phyloP scores from a whole-genome alignment of 2,797 vertebrate species.

The Catamblyrhynchus diadema region DNA sequence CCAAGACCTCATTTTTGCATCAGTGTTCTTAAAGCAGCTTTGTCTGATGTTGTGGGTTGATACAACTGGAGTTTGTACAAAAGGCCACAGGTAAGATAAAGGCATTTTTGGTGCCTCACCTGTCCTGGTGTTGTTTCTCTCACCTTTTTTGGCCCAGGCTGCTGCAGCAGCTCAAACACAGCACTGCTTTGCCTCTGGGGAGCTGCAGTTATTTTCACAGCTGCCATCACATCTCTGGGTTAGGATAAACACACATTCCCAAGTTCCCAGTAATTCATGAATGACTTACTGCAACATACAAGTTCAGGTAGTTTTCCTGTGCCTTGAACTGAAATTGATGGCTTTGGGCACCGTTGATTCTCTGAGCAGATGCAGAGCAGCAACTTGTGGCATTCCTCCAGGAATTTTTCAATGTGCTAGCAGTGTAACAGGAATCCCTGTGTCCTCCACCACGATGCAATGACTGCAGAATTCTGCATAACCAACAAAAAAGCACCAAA shows the following conservation, averaged over 20 bases:
- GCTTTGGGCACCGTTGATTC: background rate
- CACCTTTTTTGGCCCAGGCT: background rate
- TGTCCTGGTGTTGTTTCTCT: background rate
- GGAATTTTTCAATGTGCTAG: background rate
- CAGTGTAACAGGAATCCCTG: background rate
- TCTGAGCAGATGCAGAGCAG: background rate
- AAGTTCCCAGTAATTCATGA: background rate
- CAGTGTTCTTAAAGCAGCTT: background rate
- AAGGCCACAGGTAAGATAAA: background rate
- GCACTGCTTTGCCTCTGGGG: background rate
- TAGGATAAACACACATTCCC: background rate
- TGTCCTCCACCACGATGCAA: background rate
- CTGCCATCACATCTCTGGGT: fast-evolving
- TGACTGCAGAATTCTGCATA: background rate
- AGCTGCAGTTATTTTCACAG: background rate
- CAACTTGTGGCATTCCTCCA: background rate
- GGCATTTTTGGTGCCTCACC: background rate
- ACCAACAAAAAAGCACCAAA: background rate
- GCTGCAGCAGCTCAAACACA: background rate
- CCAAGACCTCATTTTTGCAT: slow-evolving; percentile 37
- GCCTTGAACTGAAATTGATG: background rate
- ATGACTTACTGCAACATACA: background rate
- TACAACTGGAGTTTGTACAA: fast-evolving
- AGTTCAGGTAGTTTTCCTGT: background rate
- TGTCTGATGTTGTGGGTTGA: background rate